Evolutionary conservation across 2,113 vertebrate genomes (phyloP).

Genomic region (Halichoeres trimaculatus): DNA sequence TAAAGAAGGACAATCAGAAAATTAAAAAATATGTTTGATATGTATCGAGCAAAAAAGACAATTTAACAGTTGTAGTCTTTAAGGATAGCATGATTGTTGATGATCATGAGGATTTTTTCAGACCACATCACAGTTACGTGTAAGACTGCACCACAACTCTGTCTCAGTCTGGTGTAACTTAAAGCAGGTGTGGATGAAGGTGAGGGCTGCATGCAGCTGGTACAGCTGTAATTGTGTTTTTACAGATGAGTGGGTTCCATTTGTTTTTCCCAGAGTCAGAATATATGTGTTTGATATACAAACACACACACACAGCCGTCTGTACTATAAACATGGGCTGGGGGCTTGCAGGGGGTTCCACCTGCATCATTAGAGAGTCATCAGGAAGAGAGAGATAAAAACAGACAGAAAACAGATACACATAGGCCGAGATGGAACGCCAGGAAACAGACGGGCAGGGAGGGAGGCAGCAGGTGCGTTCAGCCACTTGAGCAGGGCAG

Average conservation of each 20-base stretch:
- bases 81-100: neutral
- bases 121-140: neutral
- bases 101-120: no score
- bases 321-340: constrained; percentile 25
- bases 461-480: constrained; percentile 68
- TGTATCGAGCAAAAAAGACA: no score
- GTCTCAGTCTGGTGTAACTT: constrained; percentile 13
- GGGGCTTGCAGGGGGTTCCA: constrained; percentile 33
- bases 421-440: constrained; percentile 5
- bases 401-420: constrained; percentile 7
- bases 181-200: neutral
- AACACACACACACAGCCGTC: constrained; percentile 25
- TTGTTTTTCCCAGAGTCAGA: constrained; percentile 23
- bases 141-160: neutral
- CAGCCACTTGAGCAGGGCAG: constrained; percentile 61
- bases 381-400: constrained; percentile 20
- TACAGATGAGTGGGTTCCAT: constrained; percentile 27
- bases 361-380: constrained; percentile 37
- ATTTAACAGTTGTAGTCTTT: neutral
- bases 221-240: constrained; percentile 19
- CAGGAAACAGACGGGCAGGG: constrained; percentile 32
- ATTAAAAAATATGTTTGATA: no score
- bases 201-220: constrained; percentile 8
- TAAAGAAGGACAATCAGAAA: no score
- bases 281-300: constrained; percentile 13